Percentiles rank a stretch among this genome's conserved stretches.
These are phyloP conservation scores for Microcebus lehilahytsara DNA, from an alignment of 2,113 vertebrate genomes.

Conservation along the genomic window DNA sequence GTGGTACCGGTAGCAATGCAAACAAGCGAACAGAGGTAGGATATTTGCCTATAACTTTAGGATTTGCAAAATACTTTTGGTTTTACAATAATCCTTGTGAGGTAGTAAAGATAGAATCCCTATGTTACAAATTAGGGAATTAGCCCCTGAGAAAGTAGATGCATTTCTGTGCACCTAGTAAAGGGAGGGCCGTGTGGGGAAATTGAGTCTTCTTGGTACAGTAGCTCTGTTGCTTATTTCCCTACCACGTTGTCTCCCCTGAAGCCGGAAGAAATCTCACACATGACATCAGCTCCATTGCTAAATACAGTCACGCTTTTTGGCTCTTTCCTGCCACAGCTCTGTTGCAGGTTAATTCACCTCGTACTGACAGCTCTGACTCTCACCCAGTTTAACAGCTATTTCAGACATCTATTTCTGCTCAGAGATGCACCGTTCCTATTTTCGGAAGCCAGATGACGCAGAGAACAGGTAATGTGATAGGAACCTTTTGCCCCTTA, in stretches of 20 bases:
- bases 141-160: neutral
- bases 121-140: neutral
- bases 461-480: slow-evolving; percentile 42
- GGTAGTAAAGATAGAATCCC: neutral
- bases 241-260: rapidly evolving
- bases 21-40: too few relatives aligned
- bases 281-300: neutral
- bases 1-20: neutral
- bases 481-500: neutral
- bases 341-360: slow-evolving; percentile 5
- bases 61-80: neutral
- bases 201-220: neutral
- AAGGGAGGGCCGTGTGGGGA: neutral
- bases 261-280: neutral
- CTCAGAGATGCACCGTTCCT: slow-evolving; percentile 4
- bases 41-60: neutral
- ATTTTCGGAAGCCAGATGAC: slow-evolving; percentile 57
- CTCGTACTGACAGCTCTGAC: neutral
- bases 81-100: neutral
- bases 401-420: slow-evolving; percentile 44
- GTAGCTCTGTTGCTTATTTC: neutral
- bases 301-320: neutral
- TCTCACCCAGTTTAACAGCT: neutral
- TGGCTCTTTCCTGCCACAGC: neutral
- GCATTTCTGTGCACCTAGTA: neutral